Evolutionary conservation across 2,888 invertebrate species (phyloP), one percentile per base, ranked within the genome.

Genomic region (Amblyjoppa proteus): DNA sequence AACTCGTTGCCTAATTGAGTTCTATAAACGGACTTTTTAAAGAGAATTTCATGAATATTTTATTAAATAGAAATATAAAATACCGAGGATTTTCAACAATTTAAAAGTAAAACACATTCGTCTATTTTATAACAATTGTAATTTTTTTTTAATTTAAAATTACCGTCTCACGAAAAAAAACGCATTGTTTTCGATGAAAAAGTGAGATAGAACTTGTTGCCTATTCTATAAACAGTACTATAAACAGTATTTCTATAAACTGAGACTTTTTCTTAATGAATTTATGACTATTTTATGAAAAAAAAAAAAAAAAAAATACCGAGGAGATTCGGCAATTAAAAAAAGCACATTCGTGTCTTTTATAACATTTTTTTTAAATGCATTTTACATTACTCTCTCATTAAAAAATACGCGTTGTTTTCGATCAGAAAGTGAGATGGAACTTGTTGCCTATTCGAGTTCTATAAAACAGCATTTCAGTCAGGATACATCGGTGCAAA

Each of bases 401-500:
- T 45, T 2, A 41, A 28, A 31, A 28, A 3, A 20, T 5, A 58
- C 7, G 13, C n/a, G 74, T 45, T 25, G 61, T 45, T 61, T 31
- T 58, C 45, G 58, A 74, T 41, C 61, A 74, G 58, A 61, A 74
- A 61, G 61, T 74, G 45, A 61, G 45, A 61, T 64, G 28, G 41
- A 49, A 61, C 25, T 34, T 28, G 64, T 53, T 70, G 51, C 20
- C 71, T 28, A 16, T 28, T 41, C 34, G 20, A 71, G 51, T 79
- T 79, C 51, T 71, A 64, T 71, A 51, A 61, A 64, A 20, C 64
- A 53, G 45, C 79, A 64, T 80, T 56, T 73, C 53, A 20, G 51
- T 73, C 73, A 41, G 71, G 41, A 66, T 51, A 64, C 74, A 31
- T 41, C 51, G 61, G n/a, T 64, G 71, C 64, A 73, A 80, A 71